Evolutionary conservation across 2,888 invertebrate species (phyloP).

Genomic region (Ischnus inquisitorius): DNA sequence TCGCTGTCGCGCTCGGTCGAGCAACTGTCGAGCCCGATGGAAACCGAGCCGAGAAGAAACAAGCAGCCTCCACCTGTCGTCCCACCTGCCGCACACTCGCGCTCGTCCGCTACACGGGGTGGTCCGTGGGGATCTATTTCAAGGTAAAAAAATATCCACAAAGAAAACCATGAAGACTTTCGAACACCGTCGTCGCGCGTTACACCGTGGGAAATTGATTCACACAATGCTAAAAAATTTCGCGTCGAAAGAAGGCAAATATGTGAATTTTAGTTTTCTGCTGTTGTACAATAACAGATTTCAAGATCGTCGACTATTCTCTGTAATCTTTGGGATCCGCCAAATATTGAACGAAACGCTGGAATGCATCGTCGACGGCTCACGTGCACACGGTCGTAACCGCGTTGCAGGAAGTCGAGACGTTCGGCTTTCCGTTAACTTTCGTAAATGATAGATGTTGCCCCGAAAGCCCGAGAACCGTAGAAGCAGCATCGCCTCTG

Average conservation of each 20-base stretch:
- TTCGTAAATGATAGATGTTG: slow-evolving; percentile 56
- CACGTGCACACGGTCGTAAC: slow-evolving; percentile 11
- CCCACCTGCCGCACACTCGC: slow-evolving; percentile 82
- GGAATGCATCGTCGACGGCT: not conserved
- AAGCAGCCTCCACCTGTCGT: slow-evolving; percentile 82
- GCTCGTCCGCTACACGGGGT: slow-evolving; percentile 87
- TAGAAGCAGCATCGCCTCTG: not conserved
- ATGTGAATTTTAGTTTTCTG: slow-evolving; percentile 3
- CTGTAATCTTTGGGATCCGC: not conserved
- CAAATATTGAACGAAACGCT: slow-evolving; percentile 49
- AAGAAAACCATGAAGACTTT: not conserved
- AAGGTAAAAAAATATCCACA: slow-evolving; percentile 77
- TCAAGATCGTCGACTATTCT: slow-evolving; percentile 35
- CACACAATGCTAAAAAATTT: not conserved
- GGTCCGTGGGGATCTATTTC: slow-evolving; percentile 97
- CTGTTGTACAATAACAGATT: not conserved
- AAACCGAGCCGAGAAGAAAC: slow-evolving; percentile 87
- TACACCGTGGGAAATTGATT: not conserved
- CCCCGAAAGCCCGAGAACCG: slow-evolving; percentile 4
- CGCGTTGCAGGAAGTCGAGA: slow-evolving; percentile 30
- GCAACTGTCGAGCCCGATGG: slow-evolving; percentile 93
- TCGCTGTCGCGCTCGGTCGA: slow-evolving; percentile 89
- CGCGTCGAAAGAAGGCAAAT: not conserved
- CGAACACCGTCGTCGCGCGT: not conserved
- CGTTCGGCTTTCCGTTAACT: slow-evolving; percentile 25